Evolutionary conservation across 1,140 invertebrate genomes (phyloP).

Genomic region (Apis florea): DNA sequence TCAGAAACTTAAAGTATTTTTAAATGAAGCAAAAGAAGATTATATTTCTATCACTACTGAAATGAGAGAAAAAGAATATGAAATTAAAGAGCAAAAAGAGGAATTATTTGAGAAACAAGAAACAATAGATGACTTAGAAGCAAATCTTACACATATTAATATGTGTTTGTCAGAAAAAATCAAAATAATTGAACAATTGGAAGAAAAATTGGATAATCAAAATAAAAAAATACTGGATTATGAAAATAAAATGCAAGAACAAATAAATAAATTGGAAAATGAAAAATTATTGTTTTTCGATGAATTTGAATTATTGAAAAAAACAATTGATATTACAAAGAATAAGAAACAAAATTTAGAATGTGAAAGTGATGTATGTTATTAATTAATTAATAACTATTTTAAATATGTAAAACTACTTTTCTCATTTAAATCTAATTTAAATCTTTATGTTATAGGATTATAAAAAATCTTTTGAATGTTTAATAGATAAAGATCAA

Average conservation of each 20-base stretch:
- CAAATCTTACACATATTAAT: constrained; percentile 64
- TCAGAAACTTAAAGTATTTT: constrained; percentile 71
- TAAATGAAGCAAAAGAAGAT: constrained; percentile 77
- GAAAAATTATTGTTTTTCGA: constrained; percentile 33
- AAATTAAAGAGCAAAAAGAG: constrained; percentile 58
- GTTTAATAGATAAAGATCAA: neutral
- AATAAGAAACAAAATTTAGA: neutral
- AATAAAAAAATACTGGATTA: constrained; percentile 51
- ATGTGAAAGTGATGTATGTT: constrained; percentile 1
- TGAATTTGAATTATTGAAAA: constrained; percentile 18
- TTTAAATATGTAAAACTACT: neutral
- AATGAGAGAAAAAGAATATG: constrained; percentile 56
- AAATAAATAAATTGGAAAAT: constrained; percentile 46
- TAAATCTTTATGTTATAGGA: constrained; percentile 10
- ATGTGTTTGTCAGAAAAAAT: constrained; percentile 67
- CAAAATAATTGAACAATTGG: constrained; percentile 63
- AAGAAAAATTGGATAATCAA: constrained; percentile 69
- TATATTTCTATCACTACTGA: constrained; percentile 67
- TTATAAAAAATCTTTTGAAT: neutral
- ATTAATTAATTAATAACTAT: neutral
- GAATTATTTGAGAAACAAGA: constrained; percentile 63
- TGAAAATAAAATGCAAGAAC: constrained; percentile 54
- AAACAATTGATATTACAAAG: neutral
- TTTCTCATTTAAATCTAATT: neutral
- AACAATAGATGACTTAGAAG: constrained; percentile 68